These are phyloP conservation scores for Amblyopsis hoosieri DNA, from an alignment of 2,797 vertebrate species.

Conservation along the genomic window DNA sequence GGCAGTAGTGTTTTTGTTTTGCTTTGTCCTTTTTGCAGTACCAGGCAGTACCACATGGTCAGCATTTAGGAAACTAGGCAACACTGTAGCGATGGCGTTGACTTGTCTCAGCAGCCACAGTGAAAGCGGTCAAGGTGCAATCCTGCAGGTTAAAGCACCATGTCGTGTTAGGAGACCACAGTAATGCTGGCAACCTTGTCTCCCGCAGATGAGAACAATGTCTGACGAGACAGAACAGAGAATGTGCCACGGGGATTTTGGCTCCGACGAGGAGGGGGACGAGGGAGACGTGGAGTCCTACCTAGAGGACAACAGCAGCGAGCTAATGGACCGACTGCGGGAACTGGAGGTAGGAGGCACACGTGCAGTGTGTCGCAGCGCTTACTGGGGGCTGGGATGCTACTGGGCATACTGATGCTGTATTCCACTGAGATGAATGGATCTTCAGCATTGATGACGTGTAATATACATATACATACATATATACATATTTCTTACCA, in stretches of 20 bases:
- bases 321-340: conserved; percentile 89
- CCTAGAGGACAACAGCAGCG: conserved; percentile 84
- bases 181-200: background rate
- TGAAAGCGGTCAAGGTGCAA: background rate
- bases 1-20: conserved; percentile 14
- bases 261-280: conserved; percentile 74
- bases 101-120: background rate
- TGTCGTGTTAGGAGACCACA: background rate
- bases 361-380: too few species aligned
- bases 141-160: background rate
- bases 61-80: background rate
- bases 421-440: background rate
- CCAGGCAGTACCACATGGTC: conserved; percentile 11
- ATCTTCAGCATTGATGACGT: too few species aligned
- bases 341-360: conserved; percentile 84
- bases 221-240: conserved; percentile 83
- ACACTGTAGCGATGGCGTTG: background rate
- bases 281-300: conserved; percentile 77
- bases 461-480: too few species aligned
- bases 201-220: conserved; percentile 79
- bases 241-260: conserved; percentile 77
- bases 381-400: too few species aligned
- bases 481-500: background rate
- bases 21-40: conserved; percentile 19
- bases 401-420: background rate